phyloP scores from a whole-genome alignment of 2,888 invertebrate genomes.

The Caenorhabditis macrosperma region DNA sequence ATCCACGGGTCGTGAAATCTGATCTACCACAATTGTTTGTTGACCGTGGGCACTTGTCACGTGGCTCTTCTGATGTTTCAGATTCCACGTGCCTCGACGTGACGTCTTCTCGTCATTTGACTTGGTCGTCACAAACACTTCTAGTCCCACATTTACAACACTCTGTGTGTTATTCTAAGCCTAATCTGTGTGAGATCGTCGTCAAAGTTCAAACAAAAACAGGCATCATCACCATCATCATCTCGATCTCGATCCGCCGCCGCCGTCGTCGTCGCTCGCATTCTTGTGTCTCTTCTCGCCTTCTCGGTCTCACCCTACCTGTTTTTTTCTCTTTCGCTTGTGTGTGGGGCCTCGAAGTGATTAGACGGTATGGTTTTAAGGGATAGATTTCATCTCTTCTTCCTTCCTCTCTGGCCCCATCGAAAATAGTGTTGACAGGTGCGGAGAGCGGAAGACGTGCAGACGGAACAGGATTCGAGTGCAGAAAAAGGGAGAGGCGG shows the following conservation, averaged over 20 bases:
- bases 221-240: too few relatives aligned
- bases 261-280: neutral
- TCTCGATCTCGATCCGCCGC: conserved; percentile 7
- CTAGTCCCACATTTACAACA: neutral
- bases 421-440: conserved; percentile 61
- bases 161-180: conserved; percentile 11
- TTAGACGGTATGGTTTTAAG: conserved; percentile 52
- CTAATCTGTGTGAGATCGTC: neutral
- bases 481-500: conserved; percentile 7
- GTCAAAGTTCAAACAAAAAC: conserved; percentile 14
- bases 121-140: neutral
- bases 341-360: conserved; percentile 20
- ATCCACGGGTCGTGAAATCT: too few relatives aligned
- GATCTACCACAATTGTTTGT: too few relatives aligned
- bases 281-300: neutral
- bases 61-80: too few relatives aligned
- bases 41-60: too few relatives aligned
- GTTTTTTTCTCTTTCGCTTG: conserved; percentile 20
- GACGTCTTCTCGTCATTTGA: neutral
- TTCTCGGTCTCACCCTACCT: conserved; percentile 36
- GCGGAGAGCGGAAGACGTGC: conserved; percentile 28
- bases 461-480: conserved; percentile 51
- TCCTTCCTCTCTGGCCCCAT: conserved; percentile 54
- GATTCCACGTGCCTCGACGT: neutral
- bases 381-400: conserved; percentile 28